Conservation (phyloP, 53 echinoderm and acorn worm genomes). For the Actinopyga echinites region DNA sequence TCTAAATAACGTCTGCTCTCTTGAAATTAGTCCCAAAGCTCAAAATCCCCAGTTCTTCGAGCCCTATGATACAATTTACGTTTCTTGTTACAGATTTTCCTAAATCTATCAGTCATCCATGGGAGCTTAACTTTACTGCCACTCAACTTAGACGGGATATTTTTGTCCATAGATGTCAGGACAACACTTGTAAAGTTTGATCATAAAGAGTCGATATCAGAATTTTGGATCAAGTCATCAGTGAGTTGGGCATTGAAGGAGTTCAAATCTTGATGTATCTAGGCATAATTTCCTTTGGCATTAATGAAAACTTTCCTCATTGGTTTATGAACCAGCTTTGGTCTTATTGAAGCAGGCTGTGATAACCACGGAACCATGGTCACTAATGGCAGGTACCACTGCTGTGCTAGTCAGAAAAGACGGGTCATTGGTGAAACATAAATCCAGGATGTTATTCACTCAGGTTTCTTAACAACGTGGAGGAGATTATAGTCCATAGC, state of each 20-base stretch:
- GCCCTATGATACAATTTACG: neutral
- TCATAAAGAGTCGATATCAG: neutral
- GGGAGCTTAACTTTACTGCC: too few species aligned
- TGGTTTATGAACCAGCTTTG: neutral
- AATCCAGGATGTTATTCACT: too few species aligned
- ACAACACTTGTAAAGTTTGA: neutral
- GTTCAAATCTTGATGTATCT: neutral
- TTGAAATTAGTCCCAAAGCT: too few species aligned
- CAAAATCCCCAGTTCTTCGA: neutral
- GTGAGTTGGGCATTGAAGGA: neutral
- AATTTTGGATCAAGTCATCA: neutral
- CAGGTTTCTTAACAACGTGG: conserved; percentile 19
- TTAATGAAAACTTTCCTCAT: neutral
- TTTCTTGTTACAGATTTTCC: neutral
- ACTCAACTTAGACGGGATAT: neutral
- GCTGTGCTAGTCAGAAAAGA: neutral
- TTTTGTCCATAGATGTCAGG: neutral
- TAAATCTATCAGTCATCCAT: neutral
- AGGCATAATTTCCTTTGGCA: neutral
- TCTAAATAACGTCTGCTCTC: neutral
- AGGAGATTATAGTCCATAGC: neutral
- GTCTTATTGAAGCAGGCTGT: neutral
- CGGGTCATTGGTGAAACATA: too few species aligned
- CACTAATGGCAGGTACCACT: conserved; percentile 35
- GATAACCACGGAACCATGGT: neutral